Evolutionary conservation across 1,140 invertebrate genomes (phyloP), one percentile per base, ranked within the genome.

Genomic region (Mercenaria mercenaria): DNA sequence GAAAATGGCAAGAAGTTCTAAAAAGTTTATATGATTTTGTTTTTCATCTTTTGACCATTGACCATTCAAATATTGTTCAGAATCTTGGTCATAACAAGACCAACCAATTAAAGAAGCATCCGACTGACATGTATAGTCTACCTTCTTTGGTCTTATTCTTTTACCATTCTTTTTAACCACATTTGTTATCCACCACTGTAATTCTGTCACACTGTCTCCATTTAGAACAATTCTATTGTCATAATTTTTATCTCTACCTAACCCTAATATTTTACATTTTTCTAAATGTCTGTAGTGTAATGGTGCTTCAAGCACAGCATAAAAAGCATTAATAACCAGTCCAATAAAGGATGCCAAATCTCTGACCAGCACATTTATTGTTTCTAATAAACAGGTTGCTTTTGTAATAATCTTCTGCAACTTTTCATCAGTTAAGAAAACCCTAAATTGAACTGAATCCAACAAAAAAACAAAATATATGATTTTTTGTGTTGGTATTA

Each of bases 271-370:
- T 29, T 32, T 72, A 13, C 23, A 13, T 72, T 41, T 72, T 41
- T 72, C 67, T 23, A 34, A 37, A 72, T 32, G 4, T 37, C 67
- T 72, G 23, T 72, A 15, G 32, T 72, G 67, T 15, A 72, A 41
- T 3, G n/a, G 67, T 3, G 67, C 67, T 34, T 72, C 67, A 26
- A 72, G 37, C 6, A 72, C 67, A 10, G 37, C 67, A 72, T 32
- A 72, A 72, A 72, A 72, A 32, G 67, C 67, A 72, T 72, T 72
- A 13, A 72, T 72, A 72, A 72, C 23, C 67, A 72, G 8, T 8
- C 67, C 67, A 37, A 72, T 72, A 72, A 72, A 72, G 32, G 67
- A 72, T 3, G 67, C 67, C n/a, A n/a, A n/a, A n/a, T n/a, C n/a
- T n/a, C n/a, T n/a, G n/a, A n/a, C n/a, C n/a, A n/a, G n/a, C n/a